A percentile compares a stretch with the other conserved stretches of the same genome.
These are phyloP conservation scores for Parauchenoglanis ngamensis DNA, from an alignment of 2,797 vertebrate species.

Conservation along the genomic window DNA sequence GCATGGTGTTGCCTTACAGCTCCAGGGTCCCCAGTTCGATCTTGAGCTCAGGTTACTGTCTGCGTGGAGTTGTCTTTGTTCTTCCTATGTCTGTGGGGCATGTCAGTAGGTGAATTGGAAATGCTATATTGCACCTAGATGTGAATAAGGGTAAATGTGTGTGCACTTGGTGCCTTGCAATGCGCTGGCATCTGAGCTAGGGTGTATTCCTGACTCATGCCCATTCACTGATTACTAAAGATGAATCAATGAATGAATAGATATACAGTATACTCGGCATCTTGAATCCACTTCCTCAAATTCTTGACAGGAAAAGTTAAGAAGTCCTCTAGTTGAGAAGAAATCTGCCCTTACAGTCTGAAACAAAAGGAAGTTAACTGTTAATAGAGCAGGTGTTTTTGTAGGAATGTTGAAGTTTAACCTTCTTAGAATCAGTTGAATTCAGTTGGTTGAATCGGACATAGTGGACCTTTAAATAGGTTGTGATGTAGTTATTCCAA, in stretches of 20 bases:
- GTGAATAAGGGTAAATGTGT: neutral
- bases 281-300: neutral
- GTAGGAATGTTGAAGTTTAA: neutral
- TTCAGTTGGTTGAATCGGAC: neutral
- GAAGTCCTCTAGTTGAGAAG: neutral
- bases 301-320: neutral
- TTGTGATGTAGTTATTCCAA: neutral
- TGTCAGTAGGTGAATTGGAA: neutral
- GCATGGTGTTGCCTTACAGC: slow-evolving; percentile 7
- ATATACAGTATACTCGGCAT: neutral
- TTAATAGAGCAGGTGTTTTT: neutral
- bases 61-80: neutral
- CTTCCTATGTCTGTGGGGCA: neutral
- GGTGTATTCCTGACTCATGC: neutral
- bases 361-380: neutral
- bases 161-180: neutral
- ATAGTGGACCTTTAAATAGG: neutral
- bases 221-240: neutral
- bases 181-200: neutral
- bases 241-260: neutral
- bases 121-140: neutral
- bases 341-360: neutral
- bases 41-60: neutral
- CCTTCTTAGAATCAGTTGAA: neutral
- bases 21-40: neutral